phyloP scores from a whole-genome alignment of 2,797 vertebrate genomes.

The Alectoris magna region DNA sequence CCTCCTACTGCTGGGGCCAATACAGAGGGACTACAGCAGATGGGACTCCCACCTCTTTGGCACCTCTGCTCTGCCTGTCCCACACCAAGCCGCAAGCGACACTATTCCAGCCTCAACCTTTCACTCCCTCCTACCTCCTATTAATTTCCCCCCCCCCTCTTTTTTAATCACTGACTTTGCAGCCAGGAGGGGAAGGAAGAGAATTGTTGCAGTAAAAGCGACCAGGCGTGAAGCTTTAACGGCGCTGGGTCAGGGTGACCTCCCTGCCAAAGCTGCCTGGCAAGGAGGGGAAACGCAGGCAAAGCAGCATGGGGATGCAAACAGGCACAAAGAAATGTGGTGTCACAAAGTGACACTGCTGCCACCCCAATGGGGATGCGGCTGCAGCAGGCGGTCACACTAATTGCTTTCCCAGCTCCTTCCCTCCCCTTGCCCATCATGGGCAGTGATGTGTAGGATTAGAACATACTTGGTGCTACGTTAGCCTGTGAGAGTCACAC shows the following conservation, averaged over 20 bases:
- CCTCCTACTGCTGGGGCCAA: background rate
- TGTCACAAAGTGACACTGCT: background rate
- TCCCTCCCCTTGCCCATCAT: background rate
- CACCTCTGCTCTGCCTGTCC: background rate
- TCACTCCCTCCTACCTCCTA: background rate
- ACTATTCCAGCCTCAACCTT: background rate
- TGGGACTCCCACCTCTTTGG: background rate
- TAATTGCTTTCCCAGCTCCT: background rate
- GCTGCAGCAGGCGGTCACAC: background rate
- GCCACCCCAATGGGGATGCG: rapidly evolving
- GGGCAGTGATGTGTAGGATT: background rate
- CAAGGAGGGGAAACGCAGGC: background rate
- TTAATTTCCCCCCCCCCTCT: background rate
- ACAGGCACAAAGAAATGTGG: rapidly evolving
- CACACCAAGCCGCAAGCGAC: rapidly evolving
- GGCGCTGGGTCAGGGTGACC: conserved; percentile 41
- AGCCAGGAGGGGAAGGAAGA: background rate
- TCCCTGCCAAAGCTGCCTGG: conserved; percentile 23
- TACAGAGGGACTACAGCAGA: background rate
- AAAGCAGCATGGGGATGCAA: background rate
- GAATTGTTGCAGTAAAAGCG: conserved; percentile 35
- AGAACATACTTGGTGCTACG: background rate
- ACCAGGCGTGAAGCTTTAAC: conserved; percentile 59
- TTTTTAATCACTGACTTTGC: conserved; percentile 60
- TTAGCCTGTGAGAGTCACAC: background rate